phyloP scores from a whole-genome alignment of 2,113 vertebrate species.

The Conger conger region DNA sequence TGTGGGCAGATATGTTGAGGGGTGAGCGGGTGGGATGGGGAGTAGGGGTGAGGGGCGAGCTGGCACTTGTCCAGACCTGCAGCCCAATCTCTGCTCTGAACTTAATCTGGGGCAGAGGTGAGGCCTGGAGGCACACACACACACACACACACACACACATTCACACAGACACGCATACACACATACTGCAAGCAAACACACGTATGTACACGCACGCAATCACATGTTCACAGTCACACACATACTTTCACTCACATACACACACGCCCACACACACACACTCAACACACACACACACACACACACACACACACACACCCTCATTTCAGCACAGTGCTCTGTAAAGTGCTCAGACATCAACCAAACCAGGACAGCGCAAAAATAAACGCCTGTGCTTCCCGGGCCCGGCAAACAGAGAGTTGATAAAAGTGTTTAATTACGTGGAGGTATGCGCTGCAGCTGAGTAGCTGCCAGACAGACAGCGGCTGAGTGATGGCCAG shows the following conservation, averaged over 20 bases:
- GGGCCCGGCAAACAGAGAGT: too few relatives aligned
- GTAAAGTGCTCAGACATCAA: neutral
- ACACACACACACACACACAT: neutral
- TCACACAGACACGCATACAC: neutral
- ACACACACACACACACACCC: neutral
- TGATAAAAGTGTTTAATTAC: too few relatives aligned
- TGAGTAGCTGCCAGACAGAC: too few relatives aligned
- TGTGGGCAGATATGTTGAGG: neutral
- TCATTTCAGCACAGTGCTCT: neutral
- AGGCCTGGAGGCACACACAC: neutral
- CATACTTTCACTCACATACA: too few relatives aligned
- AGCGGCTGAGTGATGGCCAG: too few relatives aligned
- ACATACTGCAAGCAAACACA: neutral
- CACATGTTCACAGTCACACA: neutral
- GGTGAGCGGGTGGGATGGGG: neutral
- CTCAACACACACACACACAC: neutral
- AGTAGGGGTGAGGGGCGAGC: neutral
- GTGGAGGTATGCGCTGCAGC: too few relatives aligned
- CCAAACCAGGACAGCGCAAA: too few relatives aligned
- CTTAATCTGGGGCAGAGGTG: neutral
- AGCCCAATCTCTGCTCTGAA: neutral
- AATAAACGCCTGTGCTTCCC: too few relatives aligned
- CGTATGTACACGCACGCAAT: neutral
- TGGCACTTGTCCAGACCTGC: neutral
- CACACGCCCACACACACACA: too few relatives aligned